Conservation (phyloP, 2,888 invertebrate species). For the Hyppa rectilinea region DNA sequence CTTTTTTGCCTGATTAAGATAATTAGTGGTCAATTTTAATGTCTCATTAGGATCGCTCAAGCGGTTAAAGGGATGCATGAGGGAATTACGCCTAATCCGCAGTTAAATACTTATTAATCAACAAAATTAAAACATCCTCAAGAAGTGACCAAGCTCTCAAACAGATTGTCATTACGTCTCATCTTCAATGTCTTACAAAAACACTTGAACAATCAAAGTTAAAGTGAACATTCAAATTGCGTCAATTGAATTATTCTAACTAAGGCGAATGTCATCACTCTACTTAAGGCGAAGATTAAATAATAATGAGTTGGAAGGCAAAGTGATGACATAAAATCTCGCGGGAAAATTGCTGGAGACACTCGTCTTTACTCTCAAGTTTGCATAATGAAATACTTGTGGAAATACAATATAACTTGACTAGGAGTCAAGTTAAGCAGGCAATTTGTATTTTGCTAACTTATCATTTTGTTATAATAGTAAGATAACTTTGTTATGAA, state of each 20-base stretch:
- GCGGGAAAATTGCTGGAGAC: slow-evolving; percentile 72
- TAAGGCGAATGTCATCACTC: slow-evolving; percentile 54
- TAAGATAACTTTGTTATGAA: slow-evolving; percentile 58
- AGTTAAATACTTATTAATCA: not conserved
- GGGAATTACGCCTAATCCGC: not conserved
- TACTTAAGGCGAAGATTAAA: slow-evolving; percentile 70
- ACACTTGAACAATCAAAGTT: slow-evolving; percentile 50
- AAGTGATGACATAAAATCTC: slow-evolving; percentile 78
- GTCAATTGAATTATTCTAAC: slow-evolving; percentile 62
- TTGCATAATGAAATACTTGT: slow-evolving; percentile 82
- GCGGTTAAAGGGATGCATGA: not conserved
- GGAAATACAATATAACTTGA: slow-evolving; percentile 73
- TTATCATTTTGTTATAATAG: slow-evolving; percentile 69
- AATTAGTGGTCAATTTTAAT: too few species aligned
- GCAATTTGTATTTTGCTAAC: slow-evolving; percentile 78
- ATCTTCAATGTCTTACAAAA: slow-evolving; percentile 22
- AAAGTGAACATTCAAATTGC: slow-evolving; percentile 54
- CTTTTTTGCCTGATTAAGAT: not conserved
- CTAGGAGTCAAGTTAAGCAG: slow-evolving; percentile 73
- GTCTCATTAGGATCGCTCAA: not conserved
- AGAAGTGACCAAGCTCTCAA: not conserved
- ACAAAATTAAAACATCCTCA: not conserved
- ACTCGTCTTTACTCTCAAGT: slow-evolving; percentile 75
- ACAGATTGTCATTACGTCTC: slow-evolving; percentile 20
- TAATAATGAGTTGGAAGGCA: slow-evolving; percentile 75